Evolutionary conservation across 2,797 vertebrate genomes (phyloP).

Genomic region (Triplophysa yarkandensis): DNA sequence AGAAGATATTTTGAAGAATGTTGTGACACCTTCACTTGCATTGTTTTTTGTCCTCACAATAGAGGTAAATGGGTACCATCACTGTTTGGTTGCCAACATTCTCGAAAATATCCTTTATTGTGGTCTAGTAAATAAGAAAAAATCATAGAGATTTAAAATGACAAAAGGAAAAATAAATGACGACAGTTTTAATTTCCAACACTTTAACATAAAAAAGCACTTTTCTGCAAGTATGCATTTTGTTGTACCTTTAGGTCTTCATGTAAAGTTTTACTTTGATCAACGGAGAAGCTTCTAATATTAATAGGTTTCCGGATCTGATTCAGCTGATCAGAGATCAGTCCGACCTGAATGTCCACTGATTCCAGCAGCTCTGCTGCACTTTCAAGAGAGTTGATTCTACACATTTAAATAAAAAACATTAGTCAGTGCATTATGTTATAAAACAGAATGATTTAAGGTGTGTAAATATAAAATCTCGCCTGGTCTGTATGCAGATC

Average conservation of each 20-base stretch:
- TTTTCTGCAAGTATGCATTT: neutral
- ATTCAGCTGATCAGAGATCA: constrained; percentile 70
- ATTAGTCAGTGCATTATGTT: neutral
- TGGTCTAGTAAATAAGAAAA: no score
- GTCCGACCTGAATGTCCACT: constrained; percentile 65
- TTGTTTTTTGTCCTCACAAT: no score
- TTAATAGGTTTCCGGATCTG: constrained; percentile 64
- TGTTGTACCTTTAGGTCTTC: constrained; percentile 66
- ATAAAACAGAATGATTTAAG: neutral
- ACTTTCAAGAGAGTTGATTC: constrained; percentile 74
- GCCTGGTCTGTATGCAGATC: constrained; percentile 72
- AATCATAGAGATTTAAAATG: no score
- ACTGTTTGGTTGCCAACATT: no score
- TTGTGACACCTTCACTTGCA: no score
- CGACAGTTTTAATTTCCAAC: no score
- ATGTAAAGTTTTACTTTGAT: constrained; percentile 52
- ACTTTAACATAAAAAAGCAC: neutral
- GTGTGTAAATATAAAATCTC: constrained; percentile 1
- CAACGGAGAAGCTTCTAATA: constrained; percentile 64
- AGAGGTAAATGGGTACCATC: no score
- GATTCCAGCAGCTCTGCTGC: constrained; percentile 70
- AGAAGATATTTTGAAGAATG: no score
- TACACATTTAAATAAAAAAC: constrained; percentile 58
- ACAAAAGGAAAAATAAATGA: no score
- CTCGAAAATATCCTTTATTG: no score